Evolutionary conservation across 2,113 vertebrate genomes (phyloP).

Genomic region (Pongo abelii): DNA sequence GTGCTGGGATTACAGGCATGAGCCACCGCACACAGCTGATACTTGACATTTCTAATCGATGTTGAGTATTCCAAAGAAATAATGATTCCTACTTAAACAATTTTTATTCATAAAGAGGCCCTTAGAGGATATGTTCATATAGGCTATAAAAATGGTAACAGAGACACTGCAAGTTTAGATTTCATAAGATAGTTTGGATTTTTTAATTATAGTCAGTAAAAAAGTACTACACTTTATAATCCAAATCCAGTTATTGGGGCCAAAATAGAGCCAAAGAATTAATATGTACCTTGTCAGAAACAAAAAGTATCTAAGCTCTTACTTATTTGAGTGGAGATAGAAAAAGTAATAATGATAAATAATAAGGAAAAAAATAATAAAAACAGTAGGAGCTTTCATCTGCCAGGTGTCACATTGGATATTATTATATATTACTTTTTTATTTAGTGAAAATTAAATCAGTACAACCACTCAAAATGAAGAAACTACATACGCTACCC

Average conservation of each 20-base stretch:
- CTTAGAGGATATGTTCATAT: not conserved
- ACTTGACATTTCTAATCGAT: not conserved
- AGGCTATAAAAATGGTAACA: not conserved
- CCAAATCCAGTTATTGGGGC: not conserved
- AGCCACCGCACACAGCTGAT: no score
- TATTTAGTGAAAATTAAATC: not conserved
- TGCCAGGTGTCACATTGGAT: not conserved
- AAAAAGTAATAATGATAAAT: not conserved
- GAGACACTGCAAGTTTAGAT: not conserved
- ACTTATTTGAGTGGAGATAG: not conserved
- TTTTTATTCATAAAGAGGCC: not conserved
- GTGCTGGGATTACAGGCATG: no score
- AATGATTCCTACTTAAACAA: not conserved
- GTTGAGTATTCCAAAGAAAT: not conserved
- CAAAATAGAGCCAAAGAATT: not conserved
- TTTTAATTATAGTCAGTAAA: not conserved
- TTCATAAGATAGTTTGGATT: not conserved
- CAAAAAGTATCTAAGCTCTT: not conserved
- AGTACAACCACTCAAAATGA: not conserved
- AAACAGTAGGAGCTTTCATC: not conserved
- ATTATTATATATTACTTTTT: not conserved
- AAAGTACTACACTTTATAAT: not conserved
- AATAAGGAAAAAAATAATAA: not conserved
- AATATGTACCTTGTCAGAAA: not conserved
- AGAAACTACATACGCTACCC: not conserved